Conservation (phyloP, 2,888 invertebrate genomes). For the Nycteola revayana region DNA sequence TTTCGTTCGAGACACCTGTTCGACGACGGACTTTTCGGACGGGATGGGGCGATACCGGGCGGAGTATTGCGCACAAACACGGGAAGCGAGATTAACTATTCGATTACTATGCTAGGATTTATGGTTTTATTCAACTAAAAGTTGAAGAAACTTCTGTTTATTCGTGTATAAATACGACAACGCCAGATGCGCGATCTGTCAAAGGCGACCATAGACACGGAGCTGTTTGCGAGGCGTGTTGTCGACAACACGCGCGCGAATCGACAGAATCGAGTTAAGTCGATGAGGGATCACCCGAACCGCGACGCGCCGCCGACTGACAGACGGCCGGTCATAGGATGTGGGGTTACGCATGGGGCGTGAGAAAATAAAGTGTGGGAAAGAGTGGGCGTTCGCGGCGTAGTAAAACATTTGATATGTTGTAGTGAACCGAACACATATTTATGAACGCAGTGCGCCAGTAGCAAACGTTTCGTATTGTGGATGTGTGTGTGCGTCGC, state of each 20-base stretch:
- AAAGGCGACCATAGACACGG: conserved; percentile 71
- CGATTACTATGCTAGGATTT: conserved; percentile 11
- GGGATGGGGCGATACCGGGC: conserved; percentile 71
- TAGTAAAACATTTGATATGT: conserved; percentile 84
- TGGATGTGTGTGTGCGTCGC: conserved; percentile 71
- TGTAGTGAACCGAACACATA: conserved; percentile 77
- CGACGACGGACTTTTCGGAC: conserved; percentile 86
- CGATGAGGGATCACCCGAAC: conserved; percentile 45
- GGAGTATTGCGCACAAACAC: conserved; percentile 9
- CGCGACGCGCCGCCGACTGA: conserved; percentile 53
- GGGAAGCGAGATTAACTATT: conserved; percentile 16
- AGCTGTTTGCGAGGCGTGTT: conserved; percentile 56
- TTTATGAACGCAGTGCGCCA: conserved; percentile 65
- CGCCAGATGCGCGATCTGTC: conserved; percentile 75
- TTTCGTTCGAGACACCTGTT: conserved; percentile 91
- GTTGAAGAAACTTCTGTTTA: conserved; percentile 60
- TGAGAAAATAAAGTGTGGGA: conserved; percentile 92
- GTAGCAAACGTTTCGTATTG: conserved; percentile 56
- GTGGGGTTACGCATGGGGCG: conserved; percentile 90
- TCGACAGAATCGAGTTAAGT: conserved; percentile 39
- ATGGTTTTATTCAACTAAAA: conserved; percentile 34
- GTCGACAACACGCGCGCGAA: conserved; percentile 60
- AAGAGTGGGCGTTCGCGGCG: conserved; percentile 87
- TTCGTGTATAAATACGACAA: conserved; percentile 66
- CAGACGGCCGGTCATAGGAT: conserved; percentile 84